These are phyloP conservation scores for Orthonyx spaldingii DNA, from an alignment of 2,113 vertebrate species.

Conservation along the genomic window DNA sequence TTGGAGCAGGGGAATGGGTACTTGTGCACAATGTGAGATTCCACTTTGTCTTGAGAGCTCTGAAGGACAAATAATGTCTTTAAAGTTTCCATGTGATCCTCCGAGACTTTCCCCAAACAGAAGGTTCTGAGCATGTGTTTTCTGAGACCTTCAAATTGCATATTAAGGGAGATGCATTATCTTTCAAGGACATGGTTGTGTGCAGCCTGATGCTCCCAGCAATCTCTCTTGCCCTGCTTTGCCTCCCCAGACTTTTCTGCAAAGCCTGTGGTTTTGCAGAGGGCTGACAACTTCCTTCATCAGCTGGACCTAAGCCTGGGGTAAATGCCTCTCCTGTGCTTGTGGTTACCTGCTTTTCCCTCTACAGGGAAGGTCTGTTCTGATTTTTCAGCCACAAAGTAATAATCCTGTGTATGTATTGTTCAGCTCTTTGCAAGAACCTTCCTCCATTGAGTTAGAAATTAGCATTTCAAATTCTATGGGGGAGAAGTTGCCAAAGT, in stretches of 20 bases:
- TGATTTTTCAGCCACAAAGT: background rate
- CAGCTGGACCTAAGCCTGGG: background rate
- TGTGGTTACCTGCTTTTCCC: background rate
- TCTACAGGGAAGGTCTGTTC: background rate
- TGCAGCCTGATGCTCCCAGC: background rate
- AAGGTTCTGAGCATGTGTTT: background rate
- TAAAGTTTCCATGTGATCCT: background rate
- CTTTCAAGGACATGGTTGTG: background rate
- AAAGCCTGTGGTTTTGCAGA: background rate
- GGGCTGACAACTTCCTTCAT: background rate
- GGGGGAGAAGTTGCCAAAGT: constrained; percentile 6
- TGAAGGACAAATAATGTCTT: background rate
- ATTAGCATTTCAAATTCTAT: constrained; percentile 45
- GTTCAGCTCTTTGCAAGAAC: constrained; percentile 8
- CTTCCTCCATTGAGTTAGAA: constrained; percentile 24
- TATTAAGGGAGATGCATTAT: background rate
- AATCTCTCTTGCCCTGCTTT: background rate
- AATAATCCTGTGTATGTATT: background rate
- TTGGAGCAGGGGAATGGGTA: background rate
- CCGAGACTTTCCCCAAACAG: background rate
- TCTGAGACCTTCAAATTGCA: background rate
- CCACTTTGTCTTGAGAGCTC: background rate
- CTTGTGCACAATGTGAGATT: background rate
- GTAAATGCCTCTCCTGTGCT: background rate
- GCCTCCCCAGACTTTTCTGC: background rate